Evolutionary conservation across 2,888 invertebrate genomes (phyloP), one percentile per base, ranked within the genome.

Genomic region (Drosophila mimica): DNA sequence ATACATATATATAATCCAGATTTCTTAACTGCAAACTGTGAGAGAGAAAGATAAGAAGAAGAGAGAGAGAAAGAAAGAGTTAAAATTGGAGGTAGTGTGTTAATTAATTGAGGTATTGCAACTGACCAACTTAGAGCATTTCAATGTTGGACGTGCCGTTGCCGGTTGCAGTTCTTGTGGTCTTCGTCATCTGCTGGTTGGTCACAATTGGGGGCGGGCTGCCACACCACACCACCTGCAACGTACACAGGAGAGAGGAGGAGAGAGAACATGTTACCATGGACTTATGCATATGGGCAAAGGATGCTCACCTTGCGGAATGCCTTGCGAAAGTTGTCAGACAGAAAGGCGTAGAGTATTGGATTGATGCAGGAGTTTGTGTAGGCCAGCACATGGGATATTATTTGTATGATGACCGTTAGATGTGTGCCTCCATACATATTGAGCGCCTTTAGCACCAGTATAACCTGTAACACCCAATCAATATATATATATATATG

Each of bases 301-400:
- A 3, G 17, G 11, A 30, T 51, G 30, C 13, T 89, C 79, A 93
- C 95, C 93, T 95, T 95, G 73, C 95, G 94, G 93, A 98, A 98
- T 30, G 98, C 98, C 91, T 97, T 96, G 83, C 98, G 95, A 94
- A 99, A 98, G 94, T 98, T 98, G 90, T 98, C 98, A 2, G 98
- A 98, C 59, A 98, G 94, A 93, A 98, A 98, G 5, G 98, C 98
- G 94, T 99, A 99, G 58, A 99, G 95, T 82, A 99, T 96, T 0
- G 98, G 98, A 93, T 99, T 98, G 89, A 99, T 96, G 92, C 98
- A 98, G 90, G 97, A 97, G 94, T 98, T 99, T 94, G 96, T 97
- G 94, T 99, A 99, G 25, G 98, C 98, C 70, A 97, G 93, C 30
- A 97, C 96, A 89, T 97, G 97, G 1, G 96, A 95, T 59, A 96